Conservation (phyloP, 2,888 invertebrate genomes). For the Lycia hirtaria region DNA sequence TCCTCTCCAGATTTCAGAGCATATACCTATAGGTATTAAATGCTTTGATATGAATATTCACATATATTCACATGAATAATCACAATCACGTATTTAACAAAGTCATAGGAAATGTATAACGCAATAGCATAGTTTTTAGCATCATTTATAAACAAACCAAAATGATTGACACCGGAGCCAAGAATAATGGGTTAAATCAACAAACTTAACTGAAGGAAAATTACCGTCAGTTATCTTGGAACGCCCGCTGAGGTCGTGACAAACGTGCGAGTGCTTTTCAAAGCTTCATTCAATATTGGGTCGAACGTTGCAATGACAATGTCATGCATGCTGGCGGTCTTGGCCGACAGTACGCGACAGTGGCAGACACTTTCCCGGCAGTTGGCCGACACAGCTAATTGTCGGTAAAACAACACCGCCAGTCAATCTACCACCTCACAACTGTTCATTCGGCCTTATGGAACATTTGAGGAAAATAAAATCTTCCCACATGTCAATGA, state of each 20-base stretch:
- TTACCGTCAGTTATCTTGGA: constrained; percentile 28
- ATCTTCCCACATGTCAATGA: constrained; percentile 56
- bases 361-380: constrained; percentile 50
- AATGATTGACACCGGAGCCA: constrained; percentile 19
- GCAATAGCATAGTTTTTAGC: constrained; percentile 1
- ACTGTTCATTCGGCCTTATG: constrained; percentile 54
- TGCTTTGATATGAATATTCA: too few species aligned
- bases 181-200: constrained; percentile 23
- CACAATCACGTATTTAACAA: too few species aligned
- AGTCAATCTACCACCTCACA: constrained; percentile 53
- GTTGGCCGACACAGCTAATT: constrained; percentile 72
- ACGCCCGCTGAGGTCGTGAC: constrained; percentile 12
- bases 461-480: constrained; percentile 54
- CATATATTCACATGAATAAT: not conserved
- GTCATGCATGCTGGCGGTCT: constrained; percentile 19
- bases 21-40: too few species aligned
- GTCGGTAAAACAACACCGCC: constrained; percentile 66
- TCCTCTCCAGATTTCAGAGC: too few species aligned
- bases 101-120: not conserved
- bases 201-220: constrained; percentile 37
- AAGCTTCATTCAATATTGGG: constrained; percentile 22
- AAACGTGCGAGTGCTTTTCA: constrained; percentile 3
- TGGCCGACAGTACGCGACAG: constrained; percentile 26
- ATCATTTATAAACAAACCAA: not conserved
- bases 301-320: constrained; percentile 32